These are phyloP conservation scores for Halesus radiatus DNA, from an alignment of 1,140 invertebrate genomes.

Conservation along the genomic window DNA sequence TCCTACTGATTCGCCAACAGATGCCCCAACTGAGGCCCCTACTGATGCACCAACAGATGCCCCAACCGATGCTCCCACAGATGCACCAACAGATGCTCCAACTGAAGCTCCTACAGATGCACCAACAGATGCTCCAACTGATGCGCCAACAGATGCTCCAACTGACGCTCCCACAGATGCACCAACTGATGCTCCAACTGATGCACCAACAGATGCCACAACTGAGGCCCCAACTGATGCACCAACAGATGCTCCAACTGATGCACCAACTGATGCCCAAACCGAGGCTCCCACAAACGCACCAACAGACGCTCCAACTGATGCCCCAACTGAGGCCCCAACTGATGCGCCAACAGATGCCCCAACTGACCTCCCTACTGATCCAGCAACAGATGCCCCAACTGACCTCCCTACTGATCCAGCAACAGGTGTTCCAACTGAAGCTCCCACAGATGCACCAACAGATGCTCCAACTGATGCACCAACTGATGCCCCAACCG, in stretches of 20 bases:
- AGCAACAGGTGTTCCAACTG: too few relatives aligned
- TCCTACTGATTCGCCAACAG: constrained; percentile 16
- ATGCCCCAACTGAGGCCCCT: constrained; percentile 8
- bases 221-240: too few relatives aligned
- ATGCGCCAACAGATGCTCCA: constrained; percentile 11
- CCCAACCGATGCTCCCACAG: constrained; percentile 22
- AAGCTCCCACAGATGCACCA: too few relatives aligned
- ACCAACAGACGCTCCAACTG: neutral
- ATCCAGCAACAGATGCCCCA: too few relatives aligned
- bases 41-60: neutral
- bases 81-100: constrained; percentile 15
- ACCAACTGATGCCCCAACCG: too few relatives aligned
- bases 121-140: constrained; percentile 26
- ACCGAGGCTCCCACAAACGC: neutral
- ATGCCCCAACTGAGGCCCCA: neutral
- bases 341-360: constrained; percentile 7
- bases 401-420: too few relatives aligned
- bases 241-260: too few relatives aligned
- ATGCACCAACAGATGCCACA: neutral
- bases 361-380: too few relatives aligned
- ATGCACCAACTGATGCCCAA: neutral
- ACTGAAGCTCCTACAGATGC: neutral
- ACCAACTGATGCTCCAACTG: neutral
- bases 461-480: constrained; percentile 2
- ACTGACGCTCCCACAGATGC: neutral